Conservation (phyloP, 2,113 vertebrate species). For the Piprites chloris region DNA sequence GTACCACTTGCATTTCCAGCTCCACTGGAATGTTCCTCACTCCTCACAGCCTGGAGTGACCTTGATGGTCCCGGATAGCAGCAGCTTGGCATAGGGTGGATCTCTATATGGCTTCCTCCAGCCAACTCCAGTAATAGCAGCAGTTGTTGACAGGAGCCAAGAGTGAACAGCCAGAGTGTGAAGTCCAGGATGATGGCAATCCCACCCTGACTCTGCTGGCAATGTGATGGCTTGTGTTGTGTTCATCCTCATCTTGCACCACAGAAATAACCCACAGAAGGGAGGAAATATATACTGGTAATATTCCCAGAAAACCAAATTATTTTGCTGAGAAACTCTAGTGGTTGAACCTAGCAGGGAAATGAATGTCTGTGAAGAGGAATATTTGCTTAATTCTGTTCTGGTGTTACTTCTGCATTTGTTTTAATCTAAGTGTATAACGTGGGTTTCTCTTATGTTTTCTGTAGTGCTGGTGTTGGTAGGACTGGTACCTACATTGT, state of each 20-base stretch:
- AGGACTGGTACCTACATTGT: constrained; percentile 98
- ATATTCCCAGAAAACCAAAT: background rate
- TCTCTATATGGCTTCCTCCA: background rate
- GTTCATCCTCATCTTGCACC: background rate
- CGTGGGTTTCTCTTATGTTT: background rate
- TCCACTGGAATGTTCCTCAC: background rate
- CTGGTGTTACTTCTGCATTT: background rate
- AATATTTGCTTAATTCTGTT: background rate
- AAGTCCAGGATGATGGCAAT: background rate
- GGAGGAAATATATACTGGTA: background rate
- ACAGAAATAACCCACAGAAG: background rate
- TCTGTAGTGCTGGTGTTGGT: constrained; percentile 90
- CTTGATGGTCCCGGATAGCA: background rate
- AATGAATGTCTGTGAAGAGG: background rate
- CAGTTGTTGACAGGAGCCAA: background rate
- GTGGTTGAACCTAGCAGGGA: background rate
- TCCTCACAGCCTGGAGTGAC: background rate
- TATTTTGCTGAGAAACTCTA: background rate
- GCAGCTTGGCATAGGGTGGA: background rate
- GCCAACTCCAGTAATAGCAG: background rate
- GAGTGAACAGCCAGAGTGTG: background rate
- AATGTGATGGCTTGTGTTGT: background rate
- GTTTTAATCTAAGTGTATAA: background rate
- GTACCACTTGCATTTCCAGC: background rate
- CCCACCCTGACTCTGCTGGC: background rate